Conservation (phyloP, 2,113 vertebrate species). For the Cyphomyrus plagiostoma region DNA sequence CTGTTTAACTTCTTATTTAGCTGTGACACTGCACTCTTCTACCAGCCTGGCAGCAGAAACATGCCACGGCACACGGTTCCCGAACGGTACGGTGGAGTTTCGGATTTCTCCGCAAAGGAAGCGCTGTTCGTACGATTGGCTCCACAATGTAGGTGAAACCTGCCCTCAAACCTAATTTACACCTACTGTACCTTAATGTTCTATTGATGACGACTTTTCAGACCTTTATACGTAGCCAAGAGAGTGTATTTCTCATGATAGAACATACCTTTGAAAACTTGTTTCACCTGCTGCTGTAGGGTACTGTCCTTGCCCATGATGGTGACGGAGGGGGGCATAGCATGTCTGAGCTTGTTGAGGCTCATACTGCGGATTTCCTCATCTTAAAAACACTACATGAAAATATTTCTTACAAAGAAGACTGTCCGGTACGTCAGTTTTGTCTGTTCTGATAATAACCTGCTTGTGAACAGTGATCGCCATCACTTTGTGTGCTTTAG, state of each 20-base stretch:
- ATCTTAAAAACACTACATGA: too few relatives aligned
- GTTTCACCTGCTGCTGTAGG: background rate
- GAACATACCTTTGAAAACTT: background rate
- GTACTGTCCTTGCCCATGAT: background rate
- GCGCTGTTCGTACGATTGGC: rapidly evolving
- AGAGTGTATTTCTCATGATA: background rate
- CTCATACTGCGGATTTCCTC: background rate
- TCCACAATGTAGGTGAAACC: background rate
- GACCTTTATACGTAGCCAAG: background rate
- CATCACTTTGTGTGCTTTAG: background rate
- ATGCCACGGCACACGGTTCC: background rate
- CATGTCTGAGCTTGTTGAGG: background rate
- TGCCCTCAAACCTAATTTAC: background rate
- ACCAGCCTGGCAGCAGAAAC: background rate
- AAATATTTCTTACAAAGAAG: background rate
- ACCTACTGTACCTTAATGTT: background rate
- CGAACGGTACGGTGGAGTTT: background rate
- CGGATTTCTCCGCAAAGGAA: background rate
- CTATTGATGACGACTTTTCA: background rate
- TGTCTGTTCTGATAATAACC: background rate
- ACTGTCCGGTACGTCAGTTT: background rate
- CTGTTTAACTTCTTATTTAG: background rate
- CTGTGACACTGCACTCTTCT: background rate
- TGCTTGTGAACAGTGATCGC: background rate
- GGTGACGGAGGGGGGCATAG: rapidly evolving